A percentile compares a stretch with the other conserved stretches of the same genome.
Evolutionary conservation across 2,113 vertebrate genomes (phyloP).

Genomic region (Chaetura pelagica): DNA sequence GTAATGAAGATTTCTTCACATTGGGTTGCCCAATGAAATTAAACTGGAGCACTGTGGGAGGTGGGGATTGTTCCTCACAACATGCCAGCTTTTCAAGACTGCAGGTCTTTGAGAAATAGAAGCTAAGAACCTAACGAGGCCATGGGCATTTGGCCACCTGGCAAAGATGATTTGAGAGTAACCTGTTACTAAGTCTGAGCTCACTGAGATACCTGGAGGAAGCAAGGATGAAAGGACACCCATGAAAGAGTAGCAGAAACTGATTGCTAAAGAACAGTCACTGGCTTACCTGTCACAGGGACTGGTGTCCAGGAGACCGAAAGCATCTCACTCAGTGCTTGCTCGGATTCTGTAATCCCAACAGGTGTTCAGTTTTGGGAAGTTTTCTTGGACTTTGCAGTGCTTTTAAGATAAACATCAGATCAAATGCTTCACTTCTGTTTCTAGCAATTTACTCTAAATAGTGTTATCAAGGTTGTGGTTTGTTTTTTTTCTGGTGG

Average conservation of each 20-base stretch:
- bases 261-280: neutral
- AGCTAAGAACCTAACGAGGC: neutral
- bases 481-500: neutral
- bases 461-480: neutral
- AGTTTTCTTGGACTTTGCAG: neutral
- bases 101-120: neutral
- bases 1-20: neutral
- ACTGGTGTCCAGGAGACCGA: fast-evolving
- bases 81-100: neutral
- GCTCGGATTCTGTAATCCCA: neutral
- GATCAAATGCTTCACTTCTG: neutral
- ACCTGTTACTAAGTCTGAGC: neutral
- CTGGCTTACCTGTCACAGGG: neutral
- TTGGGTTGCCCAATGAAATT: neutral
- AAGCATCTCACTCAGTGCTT: neutral
- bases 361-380: neutral
- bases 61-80: neutral
- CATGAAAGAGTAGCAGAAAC: neutral
- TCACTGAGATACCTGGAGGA: neutral
- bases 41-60: neutral
- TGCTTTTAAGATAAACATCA: neutral
- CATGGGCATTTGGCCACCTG: neutral
- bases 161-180: neutral
- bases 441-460: neutral
- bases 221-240: neutral